Base-by-base conservation (phyloP, 1,140 invertebrate genomes). In the Steinernema feltiae region DNA sequence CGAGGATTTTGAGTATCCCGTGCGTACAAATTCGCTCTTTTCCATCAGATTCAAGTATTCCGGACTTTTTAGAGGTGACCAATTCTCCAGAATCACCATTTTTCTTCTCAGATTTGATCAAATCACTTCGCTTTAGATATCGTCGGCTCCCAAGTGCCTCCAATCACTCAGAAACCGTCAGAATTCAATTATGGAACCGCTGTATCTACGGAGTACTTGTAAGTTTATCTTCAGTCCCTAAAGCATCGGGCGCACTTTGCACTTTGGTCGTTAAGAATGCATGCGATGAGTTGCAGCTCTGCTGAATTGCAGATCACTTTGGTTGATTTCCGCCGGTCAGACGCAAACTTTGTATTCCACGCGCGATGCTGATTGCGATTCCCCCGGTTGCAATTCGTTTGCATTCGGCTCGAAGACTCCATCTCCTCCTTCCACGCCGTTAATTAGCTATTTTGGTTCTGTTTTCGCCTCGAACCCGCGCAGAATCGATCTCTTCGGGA, bases 111-210 rank as follows among this genome's bases (percentile, higher is more conserved):
- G 35, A n/a, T n/a, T n/a, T n/a, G n/a, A 0, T 18, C 1, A 7
- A 46, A 1, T 7, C 35, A 3, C 30, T 69, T 0, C 1, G 3
- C 46, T 78, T 78, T 24, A 78, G 77, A 70, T 72, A 24, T 32
- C 76, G 77, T 46, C 63, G 32, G 30, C 3, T 63, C 53, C 3
- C 53, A 63, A 63, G 53, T 63, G 53, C 53, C 53, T 27, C 53
- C 53, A 21, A 63, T 63, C 53, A 63, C 53, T 15, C 24, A 15
- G 53, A 63, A 63, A 27, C 53, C 53, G 2, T 63, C 53, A 7
- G 53, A 63, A 63, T 63, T 63, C 53, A 12, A 63, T 21, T 63
- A 27, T 21, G 53, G 24, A 21, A 15, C 53, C 12, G 24, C 15
- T 63, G 53, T 63, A 3, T 63, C 53, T 21, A 63, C 53, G 24